Evolutionary conservation across 2,797 vertebrate genomes (phyloP).

Genomic region (Sarcoramphus papa): DNA sequence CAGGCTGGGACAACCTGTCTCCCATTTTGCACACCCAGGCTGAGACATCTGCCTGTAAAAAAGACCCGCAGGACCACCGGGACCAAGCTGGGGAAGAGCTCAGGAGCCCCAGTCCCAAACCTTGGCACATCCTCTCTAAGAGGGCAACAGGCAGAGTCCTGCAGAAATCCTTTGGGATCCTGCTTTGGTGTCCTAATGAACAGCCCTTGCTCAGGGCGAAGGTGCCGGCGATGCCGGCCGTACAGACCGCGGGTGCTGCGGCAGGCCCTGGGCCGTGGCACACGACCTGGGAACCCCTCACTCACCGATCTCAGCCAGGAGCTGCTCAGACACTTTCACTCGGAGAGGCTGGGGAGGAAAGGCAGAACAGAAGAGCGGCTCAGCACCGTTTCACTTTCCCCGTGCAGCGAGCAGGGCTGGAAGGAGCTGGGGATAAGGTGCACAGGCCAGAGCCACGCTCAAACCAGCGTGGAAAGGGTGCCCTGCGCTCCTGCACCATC

Average conservation of each 20-base stretch:
- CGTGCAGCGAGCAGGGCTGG: background rate
- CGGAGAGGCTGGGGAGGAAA: constrained; percentile 79
- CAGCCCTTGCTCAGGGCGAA: background rate
- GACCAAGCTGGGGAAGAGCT: background rate
- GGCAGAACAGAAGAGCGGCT: background rate
- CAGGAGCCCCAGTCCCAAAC: background rate
- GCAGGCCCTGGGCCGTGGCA: background rate
- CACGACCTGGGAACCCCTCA: background rate
- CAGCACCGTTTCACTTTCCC: background rate
- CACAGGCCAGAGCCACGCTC: background rate
- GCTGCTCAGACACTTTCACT: constrained; percentile 84
- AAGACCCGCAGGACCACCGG: background rate
- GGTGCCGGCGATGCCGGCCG: rapidly evolving
- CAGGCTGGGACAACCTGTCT: background rate
- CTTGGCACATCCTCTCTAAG: background rate
- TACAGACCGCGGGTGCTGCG: background rate
- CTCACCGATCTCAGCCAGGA: constrained; percentile 87
- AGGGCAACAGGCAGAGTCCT: too few relatives aligned
- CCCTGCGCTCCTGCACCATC: background rate
- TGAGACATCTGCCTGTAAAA: background rate
- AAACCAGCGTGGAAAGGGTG: rapidly evolving
- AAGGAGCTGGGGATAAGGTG: background rate
- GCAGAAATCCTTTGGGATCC: background rate
- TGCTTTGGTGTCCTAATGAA: background rate
- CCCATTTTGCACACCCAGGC: background rate